Percentiles rank a stretch among this genome's conserved stretches.
Evolutionary conservation across 2,888 invertebrate genomes (phyloP).

Genomic region (Ennomos quercinarius): DNA sequence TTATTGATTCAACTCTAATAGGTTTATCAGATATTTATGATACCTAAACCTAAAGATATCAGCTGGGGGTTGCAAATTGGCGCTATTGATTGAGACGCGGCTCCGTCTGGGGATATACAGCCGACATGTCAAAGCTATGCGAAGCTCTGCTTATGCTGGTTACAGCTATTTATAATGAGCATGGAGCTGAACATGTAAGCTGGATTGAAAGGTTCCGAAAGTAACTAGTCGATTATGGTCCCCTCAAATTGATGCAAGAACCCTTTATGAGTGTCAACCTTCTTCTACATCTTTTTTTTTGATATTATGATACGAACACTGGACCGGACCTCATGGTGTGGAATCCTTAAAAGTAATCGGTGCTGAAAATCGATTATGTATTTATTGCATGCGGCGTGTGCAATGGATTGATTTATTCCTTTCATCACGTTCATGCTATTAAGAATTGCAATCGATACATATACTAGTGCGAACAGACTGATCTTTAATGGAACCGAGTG

Average conservation of each 20-base stretch:
- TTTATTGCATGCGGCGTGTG: no score
- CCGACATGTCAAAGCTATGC: slow-evolving; percentile 5
- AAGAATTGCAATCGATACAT: slow-evolving; percentile 6
- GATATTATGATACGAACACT: no score
- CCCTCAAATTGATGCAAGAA: no score
- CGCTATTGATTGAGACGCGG: slow-evolving; percentile 9
- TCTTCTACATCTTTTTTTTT: no score
- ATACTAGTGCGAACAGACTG: slow-evolving; percentile 2
- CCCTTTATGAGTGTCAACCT: no score
- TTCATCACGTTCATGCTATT: background rate
- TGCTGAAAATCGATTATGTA: no score
- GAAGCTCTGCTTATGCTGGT: background rate
- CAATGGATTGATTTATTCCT: background rate
- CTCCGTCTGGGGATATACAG: slow-evolving; percentile 10
- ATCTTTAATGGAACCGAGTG: slow-evolving; percentile 10
- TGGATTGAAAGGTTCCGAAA: no score
- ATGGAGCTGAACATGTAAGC: background rate
- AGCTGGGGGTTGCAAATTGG: slow-evolving; percentile 6
- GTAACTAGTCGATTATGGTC: no score
- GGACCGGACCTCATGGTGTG: no score
- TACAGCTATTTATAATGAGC: background rate
- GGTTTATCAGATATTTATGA: slow-evolving; percentile 4
- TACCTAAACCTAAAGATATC: background rate
- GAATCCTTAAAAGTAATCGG: no score
- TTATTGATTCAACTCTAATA: background rate